Base-by-base conservation (phyloP, 64 coral and sea anemone species). In the Orbicella faveolata region DNA sequence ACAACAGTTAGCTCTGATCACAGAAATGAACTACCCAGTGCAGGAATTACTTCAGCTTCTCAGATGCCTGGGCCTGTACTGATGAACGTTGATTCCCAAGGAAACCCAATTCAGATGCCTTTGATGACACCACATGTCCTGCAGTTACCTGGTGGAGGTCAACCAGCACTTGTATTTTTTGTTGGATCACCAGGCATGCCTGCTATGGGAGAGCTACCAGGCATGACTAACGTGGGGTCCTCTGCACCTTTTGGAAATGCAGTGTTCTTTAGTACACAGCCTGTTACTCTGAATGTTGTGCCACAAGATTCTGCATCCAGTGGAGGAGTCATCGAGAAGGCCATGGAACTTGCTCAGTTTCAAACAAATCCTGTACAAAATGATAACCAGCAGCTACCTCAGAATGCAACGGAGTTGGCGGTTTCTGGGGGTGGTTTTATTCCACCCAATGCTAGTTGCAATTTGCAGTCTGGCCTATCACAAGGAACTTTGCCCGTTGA, bases 261-360 rank as follows among this genome's bases (percentile, higher is more conserved):
- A 14, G 20, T 91, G 34, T 91, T 76, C 75, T 74, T 91, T 34
- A 48, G 44, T 48, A 39, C 89, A 33, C 89, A 91, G 78, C 89
- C 89, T 19, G 67, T 91, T 9, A 91, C 79, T 26, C n/a, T 84
- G 26, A 91, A 85, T 51, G 79, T 91, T 33, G 74, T 91, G 57
- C 59, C 89, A 20, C 89, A 84, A 66, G 80, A 75, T 73, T 19
- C 88, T 39, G 62, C 79, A 19, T 26, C 36, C 44, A 84, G 37
- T 14, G 77, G 44, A 35, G 78, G 81, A 35, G 90, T 97, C 7
- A 91, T 94, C 75, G 95, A 97, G 44, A 97, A 94, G 78, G 92
- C 95, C 54, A 88, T 97, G 95, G 88, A 94, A 53, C 88, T 94
- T 74, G 88, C 92, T 4, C 69, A 93, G 59, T 57, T 82, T 73